These are phyloP conservation scores for Cynodonichthys magdalenae DNA, from an alignment of 2,797 vertebrate species.

Conservation along the genomic window DNA sequence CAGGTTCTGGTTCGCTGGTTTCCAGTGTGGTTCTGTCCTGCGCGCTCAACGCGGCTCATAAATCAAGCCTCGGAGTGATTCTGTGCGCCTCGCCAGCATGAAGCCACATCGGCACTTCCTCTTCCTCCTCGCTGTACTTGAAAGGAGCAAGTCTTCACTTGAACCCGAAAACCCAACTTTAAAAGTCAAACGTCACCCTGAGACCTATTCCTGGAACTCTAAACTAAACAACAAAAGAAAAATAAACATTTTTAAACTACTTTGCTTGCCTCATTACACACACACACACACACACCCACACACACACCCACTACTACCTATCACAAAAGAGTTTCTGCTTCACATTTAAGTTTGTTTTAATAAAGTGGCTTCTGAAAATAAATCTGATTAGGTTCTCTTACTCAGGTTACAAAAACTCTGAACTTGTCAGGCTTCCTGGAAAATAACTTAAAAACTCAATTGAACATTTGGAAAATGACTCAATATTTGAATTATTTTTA, in stretches of 20 bases:
- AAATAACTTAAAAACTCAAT: neutral
- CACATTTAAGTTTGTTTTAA: neutral
- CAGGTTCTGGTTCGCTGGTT: constrained; percentile 48
- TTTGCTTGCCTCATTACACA: neutral
- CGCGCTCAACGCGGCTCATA: constrained; percentile 52
- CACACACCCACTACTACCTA: too few species aligned
- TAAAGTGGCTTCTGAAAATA: neutral
- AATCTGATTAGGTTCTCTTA: constrained; percentile 1
- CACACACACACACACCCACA: too few species aligned
- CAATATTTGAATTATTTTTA: too few species aligned
- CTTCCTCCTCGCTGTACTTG: constrained; percentile 3
- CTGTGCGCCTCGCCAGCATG: constrained; percentile 23
- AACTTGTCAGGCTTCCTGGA: neutral
- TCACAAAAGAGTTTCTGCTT: neutral
- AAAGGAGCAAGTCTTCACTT: constrained; percentile 12
- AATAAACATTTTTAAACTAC: neutral
- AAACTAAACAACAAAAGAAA: neutral
- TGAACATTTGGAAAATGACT: neutral
- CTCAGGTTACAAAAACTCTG: neutral
- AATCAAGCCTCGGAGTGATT: constrained; percentile 60
- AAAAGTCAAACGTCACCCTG: neutral
- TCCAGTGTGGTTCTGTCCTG: constrained; percentile 41
- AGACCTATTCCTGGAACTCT: neutral
- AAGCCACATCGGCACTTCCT: constrained; percentile 41
- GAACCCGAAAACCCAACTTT: constrained; percentile 6